Base-by-base conservation (phyloP, 2,888 invertebrate genomes). In the Agrilus cyanescens region DNA sequence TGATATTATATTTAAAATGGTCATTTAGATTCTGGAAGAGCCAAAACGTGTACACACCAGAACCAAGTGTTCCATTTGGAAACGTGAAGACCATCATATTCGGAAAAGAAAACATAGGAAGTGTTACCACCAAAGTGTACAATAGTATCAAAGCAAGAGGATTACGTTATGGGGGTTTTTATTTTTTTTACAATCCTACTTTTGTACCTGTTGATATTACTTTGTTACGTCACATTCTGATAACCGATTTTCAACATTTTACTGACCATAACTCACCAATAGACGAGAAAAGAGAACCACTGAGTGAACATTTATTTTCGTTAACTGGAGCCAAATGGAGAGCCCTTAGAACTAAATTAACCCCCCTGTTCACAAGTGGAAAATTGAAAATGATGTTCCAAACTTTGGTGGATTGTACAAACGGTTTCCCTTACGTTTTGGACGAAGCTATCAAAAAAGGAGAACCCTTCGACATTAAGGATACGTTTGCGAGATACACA, bases 301-400 rank as follows among this genome's bases (percentile, higher is more conserved):
- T 79, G 16, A 70, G 73, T 0, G 72, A 65, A 0, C 73, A 75
- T 55, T 56, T 81, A 1, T 76, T 80, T 50, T 63, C 69, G 46
- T 55, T 73, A 34, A 66, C 66, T 40, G 76, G 73, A 1, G 61
- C 68, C 7, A 65, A 69, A 25, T 83, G 83, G 82, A 77, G 70
- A 53, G 67, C 63, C 12, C 57, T 80, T 16, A 67, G 82, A 12
- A 46, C 67, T 0, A 78, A 78, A 50, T 59, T 82, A 52, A 71
- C 80, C 1, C 76, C 80, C 0, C 71, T 75, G 0, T 82, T 82
- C 52, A 74, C 80, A 0, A 70, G 77, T 0, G 78, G 76, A 12
- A 80, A 79, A 57, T 62, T 82, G 43, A 80, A 76, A 56, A 68
- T 64, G 4, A 76, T 80, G 74, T 78, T 75, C 51, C 67, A 67